phyloP scores from a whole-genome alignment of 2,113 vertebrate species.

The Oncorhynchus clarkii region DNA sequence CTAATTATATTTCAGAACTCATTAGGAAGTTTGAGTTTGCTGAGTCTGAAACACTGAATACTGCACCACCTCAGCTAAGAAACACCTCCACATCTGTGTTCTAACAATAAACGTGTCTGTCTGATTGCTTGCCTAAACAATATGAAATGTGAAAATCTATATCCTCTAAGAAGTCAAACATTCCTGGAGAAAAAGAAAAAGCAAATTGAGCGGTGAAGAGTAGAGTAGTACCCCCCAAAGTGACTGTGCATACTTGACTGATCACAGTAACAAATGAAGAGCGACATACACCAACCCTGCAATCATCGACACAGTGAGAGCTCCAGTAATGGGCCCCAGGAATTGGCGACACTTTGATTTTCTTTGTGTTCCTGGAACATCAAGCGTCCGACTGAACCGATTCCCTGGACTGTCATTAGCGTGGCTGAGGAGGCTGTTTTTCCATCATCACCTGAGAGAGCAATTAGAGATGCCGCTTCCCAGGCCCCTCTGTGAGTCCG shows the following conservation, averaged over 20 bases:
- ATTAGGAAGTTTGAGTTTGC: neutral
- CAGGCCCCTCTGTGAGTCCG: neutral
- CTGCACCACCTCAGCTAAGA: neutral
- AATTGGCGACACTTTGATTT: neutral
- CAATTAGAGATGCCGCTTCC: slow-evolving; percentile 14
- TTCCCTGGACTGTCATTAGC: slow-evolving; percentile 1
- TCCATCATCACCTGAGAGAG: neutral
- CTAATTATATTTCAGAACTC: neutral
- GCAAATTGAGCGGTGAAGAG: no score
- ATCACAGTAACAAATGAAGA: no score
- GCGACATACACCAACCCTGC: no score
- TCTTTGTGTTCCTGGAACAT: neutral
- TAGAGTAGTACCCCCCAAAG: no score
- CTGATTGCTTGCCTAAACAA: no score
- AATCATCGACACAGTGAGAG: no score
- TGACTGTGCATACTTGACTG: no score
- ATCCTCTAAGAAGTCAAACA: no score
- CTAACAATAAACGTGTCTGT: neutral
- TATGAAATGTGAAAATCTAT: no score
- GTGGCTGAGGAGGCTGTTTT: slow-evolving; percentile 11
- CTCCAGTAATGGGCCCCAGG: neutral
- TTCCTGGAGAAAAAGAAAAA: no score
- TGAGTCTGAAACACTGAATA: neutral
- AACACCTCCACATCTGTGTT: neutral
- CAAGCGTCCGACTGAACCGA: slow-evolving; percentile 1